Base-by-base conservation (phyloP, 2,888 invertebrate species). In the Limenitis camilla region DNA sequence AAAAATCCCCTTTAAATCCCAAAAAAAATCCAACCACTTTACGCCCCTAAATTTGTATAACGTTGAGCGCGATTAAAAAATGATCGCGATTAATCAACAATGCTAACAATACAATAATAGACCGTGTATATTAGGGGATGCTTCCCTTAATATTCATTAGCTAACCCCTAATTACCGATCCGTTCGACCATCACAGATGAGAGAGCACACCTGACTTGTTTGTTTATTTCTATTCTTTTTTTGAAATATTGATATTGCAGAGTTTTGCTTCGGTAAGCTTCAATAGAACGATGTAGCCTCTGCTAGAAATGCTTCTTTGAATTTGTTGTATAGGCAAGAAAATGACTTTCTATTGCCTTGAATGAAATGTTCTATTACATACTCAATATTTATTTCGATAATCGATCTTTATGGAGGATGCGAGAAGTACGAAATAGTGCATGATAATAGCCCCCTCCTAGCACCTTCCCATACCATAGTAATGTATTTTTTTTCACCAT, bases 91-190 rank as follows among this genome's bases (percentile, higher is more conserved):
- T 74, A 76, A 74, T 75, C 73, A 76, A 76, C 75, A 76, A 72
- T 72, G 66, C 68, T 64, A 63, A 72, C 68, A 69, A 70, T 67
- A 62, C 64, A 61, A 60, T 63, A 64, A 67, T 64, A 63, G 62
- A 53, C 33, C 54, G 50, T 59, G 28, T 43, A 53, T 64, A 65
- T 68, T 74, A 75, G 71, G 81, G 81, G 81, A 68, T 70, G 72
- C 69, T 63, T 68, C 74, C 85, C 84, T 79, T 78, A 81, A 84
- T 84, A 80, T 81, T 82, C 78, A 84, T 85, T 84, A 85, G 63
- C 68, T 70, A 78, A 72, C 81, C 80, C 82, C 79, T 83, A 85
- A 83, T 85, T 83, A 80, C 74, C 63, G 65, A 63, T 69, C 62
- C 71, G 69, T 68, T 81, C 79, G 74, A 72, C 76, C 81, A 64